Conservation (phyloP, 2,113 vertebrate genomes). For the Lamprotornis superbus region DNA sequence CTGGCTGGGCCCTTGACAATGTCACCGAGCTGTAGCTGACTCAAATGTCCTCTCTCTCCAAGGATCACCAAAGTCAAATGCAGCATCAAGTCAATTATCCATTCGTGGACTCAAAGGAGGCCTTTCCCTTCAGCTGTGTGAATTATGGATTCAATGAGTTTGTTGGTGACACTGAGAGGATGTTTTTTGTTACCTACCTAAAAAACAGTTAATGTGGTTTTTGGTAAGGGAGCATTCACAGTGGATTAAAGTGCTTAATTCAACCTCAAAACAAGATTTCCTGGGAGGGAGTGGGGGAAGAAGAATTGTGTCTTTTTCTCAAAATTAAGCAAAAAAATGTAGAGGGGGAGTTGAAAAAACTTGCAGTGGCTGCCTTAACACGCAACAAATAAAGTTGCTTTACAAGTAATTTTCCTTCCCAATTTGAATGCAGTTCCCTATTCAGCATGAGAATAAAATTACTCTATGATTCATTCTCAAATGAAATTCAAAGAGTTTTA, state of each 20-base stretch:
- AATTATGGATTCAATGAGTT: background rate
- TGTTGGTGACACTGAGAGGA: background rate
- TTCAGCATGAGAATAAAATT: background rate
- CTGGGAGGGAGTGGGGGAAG: background rate
- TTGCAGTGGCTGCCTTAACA: background rate
- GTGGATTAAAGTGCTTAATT: background rate
- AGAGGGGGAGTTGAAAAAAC: background rate
- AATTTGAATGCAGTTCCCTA: background rate
- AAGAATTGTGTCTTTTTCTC: background rate
- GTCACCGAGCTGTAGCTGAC: fast-evolving
- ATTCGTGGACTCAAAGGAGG: background rate
- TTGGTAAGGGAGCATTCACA: background rate
- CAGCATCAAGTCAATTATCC: background rate
- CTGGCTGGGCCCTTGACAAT: background rate
- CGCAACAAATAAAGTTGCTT: background rate
- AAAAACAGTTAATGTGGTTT: background rate
- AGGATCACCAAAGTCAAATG: background rate
- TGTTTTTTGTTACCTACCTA: background rate
- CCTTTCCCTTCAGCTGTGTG: background rate
- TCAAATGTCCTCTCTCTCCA: background rate
- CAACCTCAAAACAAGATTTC: background rate
- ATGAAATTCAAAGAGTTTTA: background rate
- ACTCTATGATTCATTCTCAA: slow-evolving; percentile 19
- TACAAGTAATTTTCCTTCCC: background rate
- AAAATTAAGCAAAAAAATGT: background rate